Evolutionary conservation across 2,113 vertebrate genomes (phyloP), one percentile per base, ranked within the genome.

Genomic region (Perca flavescens): DNA sequence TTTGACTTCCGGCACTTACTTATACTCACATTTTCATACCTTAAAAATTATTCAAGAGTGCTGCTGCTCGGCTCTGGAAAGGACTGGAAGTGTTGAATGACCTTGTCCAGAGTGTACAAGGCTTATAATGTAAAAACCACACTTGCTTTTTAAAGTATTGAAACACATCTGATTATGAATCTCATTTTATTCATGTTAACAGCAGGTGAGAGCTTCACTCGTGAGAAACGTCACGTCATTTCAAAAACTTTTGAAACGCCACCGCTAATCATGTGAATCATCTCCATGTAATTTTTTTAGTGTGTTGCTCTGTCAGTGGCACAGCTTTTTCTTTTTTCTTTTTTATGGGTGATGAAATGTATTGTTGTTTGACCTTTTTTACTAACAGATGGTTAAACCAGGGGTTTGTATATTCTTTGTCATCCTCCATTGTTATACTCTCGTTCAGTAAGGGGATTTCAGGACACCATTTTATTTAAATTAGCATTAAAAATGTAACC

Each of bases 351-450:
- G 34, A 66, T 65, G 22, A 79, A 64, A 81, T 65, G 13, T 65
- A 15, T 80, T 67, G 25, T 77, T 57, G 25, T 77, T 57, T 76
- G 66, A 63, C 58, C 52, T 86, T 80, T 40, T 75, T 28, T 83
- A 76, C 53, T 57, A 76, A 56, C 83, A 89, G 84, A 79, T 85
- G 82, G 74, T 79, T 66, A 25, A 74, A 69, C 16, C 78, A 84
- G 77, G 68, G 43, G 56, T 28, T 67, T 81, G 28, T 69, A 19
- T 50, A 40, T 25, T 82, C 50, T 68, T 72, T 68, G 43, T 82
- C 56, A 65, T 70, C 31, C 61, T 36, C 77, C 9, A 4, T n/a
- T n/a, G 13, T 9, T 14, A 6, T 28, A 16, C 54, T 65, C 46
- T 19, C 1, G 15, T 34, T 47, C 58, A 36, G 36, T 54, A 28